phyloP scores from a whole-genome alignment of 2,888 invertebrate species.

The Liposcelis brunnea region DNA sequence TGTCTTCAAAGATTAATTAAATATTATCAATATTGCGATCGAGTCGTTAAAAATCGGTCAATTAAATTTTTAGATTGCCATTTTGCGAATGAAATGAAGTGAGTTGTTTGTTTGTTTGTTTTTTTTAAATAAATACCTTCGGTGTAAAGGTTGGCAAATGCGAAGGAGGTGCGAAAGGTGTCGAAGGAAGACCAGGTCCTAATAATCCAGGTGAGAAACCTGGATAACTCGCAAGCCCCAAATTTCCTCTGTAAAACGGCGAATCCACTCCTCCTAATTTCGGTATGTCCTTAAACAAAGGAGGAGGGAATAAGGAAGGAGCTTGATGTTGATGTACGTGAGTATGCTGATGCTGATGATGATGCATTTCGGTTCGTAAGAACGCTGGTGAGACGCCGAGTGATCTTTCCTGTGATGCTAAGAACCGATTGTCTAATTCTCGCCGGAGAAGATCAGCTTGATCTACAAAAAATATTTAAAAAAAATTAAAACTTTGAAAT shows the following conservation, averaged over 20 bases:
- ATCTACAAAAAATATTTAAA: constrained; percentile 26
- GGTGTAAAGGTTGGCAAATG: constrained; percentile 75
- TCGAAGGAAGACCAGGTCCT: constrained; percentile 58
- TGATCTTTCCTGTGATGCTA: constrained; percentile 63
- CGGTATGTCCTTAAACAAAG: constrained; percentile 74
- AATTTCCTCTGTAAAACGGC: constrained; percentile 57
- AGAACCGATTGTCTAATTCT: constrained; percentile 77
- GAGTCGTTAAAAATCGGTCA: too few relatives aligned
- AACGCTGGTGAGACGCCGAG: constrained; percentile 36
- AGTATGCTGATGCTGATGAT: constrained; percentile 84
- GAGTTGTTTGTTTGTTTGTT: too few relatives aligned
- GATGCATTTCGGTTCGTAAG: constrained; percentile 74
- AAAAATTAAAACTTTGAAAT: constrained; percentile 3
- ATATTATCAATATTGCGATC: too few relatives aligned
- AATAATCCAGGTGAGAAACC: constrained; percentile 58
- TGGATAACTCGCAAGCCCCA: constrained; percentile 63
- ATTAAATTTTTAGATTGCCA: too few relatives aligned
- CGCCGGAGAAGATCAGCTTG: constrained; percentile 72
- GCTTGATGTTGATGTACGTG: constrained; percentile 55
- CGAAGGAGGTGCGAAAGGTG: constrained; percentile 78
- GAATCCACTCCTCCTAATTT: constrained; percentile 64
- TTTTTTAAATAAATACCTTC: constrained; percentile 56
- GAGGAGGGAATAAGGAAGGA: constrained; percentile 36
- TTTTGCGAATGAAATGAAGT: too few relatives aligned
- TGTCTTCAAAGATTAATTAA: too few relatives aligned